These are phyloP conservation scores for Hemibagrus wyckioides DNA, from an alignment of 2,113 vertebrate species.

Conservation along the genomic window DNA sequence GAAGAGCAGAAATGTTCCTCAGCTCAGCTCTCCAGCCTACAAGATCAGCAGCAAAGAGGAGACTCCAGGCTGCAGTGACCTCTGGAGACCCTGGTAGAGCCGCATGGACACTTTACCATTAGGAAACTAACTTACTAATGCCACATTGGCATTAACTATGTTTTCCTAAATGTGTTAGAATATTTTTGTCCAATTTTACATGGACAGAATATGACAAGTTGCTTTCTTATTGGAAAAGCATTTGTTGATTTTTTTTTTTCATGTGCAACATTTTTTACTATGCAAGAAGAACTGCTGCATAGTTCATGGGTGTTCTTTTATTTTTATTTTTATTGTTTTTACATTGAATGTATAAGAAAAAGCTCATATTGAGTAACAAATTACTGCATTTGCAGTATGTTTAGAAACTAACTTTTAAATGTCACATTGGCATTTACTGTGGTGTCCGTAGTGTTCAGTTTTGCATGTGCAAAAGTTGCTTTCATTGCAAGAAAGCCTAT, in stretches of 20 bases:
- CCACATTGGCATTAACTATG: constrained; percentile 60
- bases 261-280: background rate
- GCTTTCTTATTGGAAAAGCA: constrained; percentile 1
- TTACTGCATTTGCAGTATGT: background rate
- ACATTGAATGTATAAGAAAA: background rate
- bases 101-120: constrained; percentile 4
- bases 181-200: background rate
- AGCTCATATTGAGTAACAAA: background rate
- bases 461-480: constrained; percentile 27
- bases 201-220: constrained; percentile 30
- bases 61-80: constrained; percentile 43
- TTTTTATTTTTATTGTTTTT: background rate
- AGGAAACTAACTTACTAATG: constrained; percentile 48
- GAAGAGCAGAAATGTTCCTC: constrained; percentile 19
- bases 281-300: background rate
- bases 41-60: constrained; percentile 57
- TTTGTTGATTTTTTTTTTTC: background rate
- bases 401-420: constrained; percentile 43
- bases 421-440: constrained; percentile 61
- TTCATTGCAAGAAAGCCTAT: constrained; percentile 8
- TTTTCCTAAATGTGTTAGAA: constrained; percentile 47
- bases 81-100: constrained; percentile 78
- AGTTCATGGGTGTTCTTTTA: background rate
- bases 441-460: constrained; percentile 46
- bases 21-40: constrained; percentile 36